Base-by-base conservation (phyloP, 2,113 vertebrate species). In the Tetrao urogallus region DNA sequence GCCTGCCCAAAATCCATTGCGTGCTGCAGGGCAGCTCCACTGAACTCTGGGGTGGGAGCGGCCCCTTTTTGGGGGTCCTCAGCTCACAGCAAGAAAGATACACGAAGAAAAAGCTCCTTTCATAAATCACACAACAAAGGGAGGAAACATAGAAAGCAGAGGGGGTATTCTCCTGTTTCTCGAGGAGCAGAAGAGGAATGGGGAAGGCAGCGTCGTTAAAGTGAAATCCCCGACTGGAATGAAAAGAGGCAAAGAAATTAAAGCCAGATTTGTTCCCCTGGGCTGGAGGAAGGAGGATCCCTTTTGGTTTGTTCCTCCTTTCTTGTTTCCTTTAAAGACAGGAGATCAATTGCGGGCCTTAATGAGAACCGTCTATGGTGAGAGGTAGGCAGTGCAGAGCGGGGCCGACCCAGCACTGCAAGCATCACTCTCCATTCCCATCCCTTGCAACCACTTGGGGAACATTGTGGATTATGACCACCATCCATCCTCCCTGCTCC, bases 81-180 rank as follows among this genome's bases (percentile, higher is more conserved):
- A 8, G 47, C 57, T 89, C 88, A 56, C 52, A 11, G 34, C 40
- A 71, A 7, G 87, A 72, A 54, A 45, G 89, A 82, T 90, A 38
- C 0, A 50, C n/a, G 56, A 60, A 30, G 60, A 45, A 60, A 57
- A 27, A 94, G 70, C 42, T 14, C 43, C 63, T 93, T 93, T 56
- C 87, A 92, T 94, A 92, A 93, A 94, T 95, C 91, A 91, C 38
- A 61, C 91, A 95, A 90, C 92, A 96, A 97, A 96, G 89, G 71
- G 52, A 77, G 64, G 80, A 78, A 80, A 28, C 79, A 28, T n/a
- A 34, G 91, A 36, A 72, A 94, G 94, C 90, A 27, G 47, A 84
- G 77, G 56, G 69, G 67, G 17, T 6, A 85, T 60, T 77, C 92
- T 58, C 93, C 88, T 40, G 71, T 47, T 93, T 64, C 90, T 80